Conservation (phyloP, 2,888 invertebrate genomes). For the Eupithecia exiguata region DNA sequence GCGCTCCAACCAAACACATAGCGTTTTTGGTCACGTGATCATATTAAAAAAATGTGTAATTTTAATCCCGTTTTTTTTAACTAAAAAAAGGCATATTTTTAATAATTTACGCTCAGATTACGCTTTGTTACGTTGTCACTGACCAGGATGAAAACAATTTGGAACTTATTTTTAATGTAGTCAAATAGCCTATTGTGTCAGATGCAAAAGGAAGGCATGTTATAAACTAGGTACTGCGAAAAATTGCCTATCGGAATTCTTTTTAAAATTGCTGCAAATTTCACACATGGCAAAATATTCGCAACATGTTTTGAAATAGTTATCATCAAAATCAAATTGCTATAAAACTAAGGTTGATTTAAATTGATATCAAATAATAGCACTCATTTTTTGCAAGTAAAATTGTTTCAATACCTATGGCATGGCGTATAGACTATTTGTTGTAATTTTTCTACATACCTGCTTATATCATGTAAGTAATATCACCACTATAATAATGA, state of each 20-base stretch:
- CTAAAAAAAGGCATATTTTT: too few species aligned
- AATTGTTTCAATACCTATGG: background rate
- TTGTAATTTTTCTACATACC: background rate
- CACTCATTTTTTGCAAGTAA: background rate
- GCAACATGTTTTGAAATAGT: background rate
- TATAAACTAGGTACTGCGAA: background rate
- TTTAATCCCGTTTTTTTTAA: too few species aligned
- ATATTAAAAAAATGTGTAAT: too few species aligned
- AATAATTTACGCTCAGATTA: too few species aligned
- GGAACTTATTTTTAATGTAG: too few species aligned
- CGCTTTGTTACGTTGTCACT: too few species aligned
- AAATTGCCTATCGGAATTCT: background rate
- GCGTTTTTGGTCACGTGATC: too few species aligned
- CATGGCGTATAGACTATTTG: conserved; percentile 5
- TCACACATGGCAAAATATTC: background rate
- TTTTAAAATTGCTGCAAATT: background rate
- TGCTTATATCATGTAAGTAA: conserved; percentile 3
- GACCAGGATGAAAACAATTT: too few species aligned
- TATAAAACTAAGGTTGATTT: conserved; percentile 1
- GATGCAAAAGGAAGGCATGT: background rate
- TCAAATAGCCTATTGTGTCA: too few species aligned
- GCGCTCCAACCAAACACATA: too few species aligned
- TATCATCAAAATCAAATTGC: background rate
- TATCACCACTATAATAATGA: too few species aligned
- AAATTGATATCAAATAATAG: background rate